These are phyloP conservation scores for Carapus acus DNA, from an alignment of 2,797 vertebrate species.

Conservation along the genomic window DNA sequence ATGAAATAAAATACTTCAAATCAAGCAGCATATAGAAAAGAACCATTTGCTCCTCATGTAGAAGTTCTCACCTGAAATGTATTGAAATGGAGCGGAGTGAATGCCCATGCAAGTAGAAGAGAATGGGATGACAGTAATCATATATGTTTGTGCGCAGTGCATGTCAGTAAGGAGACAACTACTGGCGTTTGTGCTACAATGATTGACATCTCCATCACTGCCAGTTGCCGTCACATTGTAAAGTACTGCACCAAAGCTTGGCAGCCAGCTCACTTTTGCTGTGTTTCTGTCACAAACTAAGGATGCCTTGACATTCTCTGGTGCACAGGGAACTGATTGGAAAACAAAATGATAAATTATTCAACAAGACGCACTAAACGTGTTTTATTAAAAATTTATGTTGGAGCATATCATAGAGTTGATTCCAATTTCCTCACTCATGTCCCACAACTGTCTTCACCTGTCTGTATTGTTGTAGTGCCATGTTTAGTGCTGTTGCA, in stretches of 20 bases:
- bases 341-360: background rate
- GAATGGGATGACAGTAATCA: constrained; percentile 61
- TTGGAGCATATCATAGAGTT: too few species aligned
- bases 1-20: too few species aligned
- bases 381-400: too few species aligned
- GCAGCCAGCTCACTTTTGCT: constrained; percentile 65
- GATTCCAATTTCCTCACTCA: background rate
- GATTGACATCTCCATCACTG: constrained; percentile 43
- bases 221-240: constrained; percentile 61
- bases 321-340: constrained; percentile 70
- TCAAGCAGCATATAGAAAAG: too few species aligned
- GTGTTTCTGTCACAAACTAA: constrained; percentile 70
- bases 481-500: constrained; percentile 68
- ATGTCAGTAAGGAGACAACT: constrained; percentile 63
- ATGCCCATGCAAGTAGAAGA: constrained; percentile 56
- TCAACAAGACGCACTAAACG: background rate
- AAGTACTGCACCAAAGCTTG: constrained; percentile 45
- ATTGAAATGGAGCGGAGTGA: constrained; percentile 32
- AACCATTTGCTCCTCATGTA: background rate
- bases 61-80: constrained; percentile 58
- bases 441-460: constrained; percentile 34
- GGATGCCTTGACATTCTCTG: constrained; percentile 56
- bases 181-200: constrained; percentile 54
- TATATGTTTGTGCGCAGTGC: constrained; percentile 66
- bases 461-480: constrained; percentile 55